Conservation (phyloP, 2,113 vertebrate genomes). For the Pavo muticus region DNA sequence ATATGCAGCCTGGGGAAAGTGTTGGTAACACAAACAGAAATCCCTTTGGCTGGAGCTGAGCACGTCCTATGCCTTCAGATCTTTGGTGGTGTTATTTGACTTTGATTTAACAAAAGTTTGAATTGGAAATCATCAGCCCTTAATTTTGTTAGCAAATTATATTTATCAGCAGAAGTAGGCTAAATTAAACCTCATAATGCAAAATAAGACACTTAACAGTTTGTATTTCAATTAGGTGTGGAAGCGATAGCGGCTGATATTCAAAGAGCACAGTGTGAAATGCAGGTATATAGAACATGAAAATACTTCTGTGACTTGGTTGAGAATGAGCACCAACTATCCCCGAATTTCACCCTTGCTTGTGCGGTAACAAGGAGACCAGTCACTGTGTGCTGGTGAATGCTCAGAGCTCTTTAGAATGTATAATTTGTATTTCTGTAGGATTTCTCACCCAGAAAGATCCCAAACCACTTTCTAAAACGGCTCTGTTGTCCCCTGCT, state of each 20-base stretch:
- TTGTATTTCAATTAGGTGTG: background rate
- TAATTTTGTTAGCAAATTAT: conserved; percentile 11
- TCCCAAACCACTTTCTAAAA: background rate
- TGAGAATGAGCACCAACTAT: background rate
- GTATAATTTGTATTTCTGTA: background rate
- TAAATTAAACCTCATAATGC: background rate
- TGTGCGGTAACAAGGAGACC: background rate
- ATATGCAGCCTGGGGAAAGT: background rate
- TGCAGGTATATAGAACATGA: background rate
- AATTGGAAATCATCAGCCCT: background rate
- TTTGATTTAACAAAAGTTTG: background rate
- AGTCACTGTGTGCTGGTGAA: background rate
- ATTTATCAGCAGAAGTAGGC: background rate
- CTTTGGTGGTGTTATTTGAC: background rate
- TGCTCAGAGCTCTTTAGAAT: background rate
- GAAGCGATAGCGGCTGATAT: background rate
- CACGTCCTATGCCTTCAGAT: background rate
- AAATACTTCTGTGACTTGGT: background rate
- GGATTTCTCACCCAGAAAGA: background rate
- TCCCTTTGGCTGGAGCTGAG: background rate
- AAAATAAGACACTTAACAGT: background rate
- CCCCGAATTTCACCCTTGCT: background rate
- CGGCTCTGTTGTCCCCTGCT: background rate
- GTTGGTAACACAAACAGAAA: background rate
- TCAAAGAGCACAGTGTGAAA: background rate